Percentiles rank a stretch among this genome's conserved stretches.
Conservation (phyloP, 2,888 invertebrate genomes). For the Onchidella celtica region DNA sequence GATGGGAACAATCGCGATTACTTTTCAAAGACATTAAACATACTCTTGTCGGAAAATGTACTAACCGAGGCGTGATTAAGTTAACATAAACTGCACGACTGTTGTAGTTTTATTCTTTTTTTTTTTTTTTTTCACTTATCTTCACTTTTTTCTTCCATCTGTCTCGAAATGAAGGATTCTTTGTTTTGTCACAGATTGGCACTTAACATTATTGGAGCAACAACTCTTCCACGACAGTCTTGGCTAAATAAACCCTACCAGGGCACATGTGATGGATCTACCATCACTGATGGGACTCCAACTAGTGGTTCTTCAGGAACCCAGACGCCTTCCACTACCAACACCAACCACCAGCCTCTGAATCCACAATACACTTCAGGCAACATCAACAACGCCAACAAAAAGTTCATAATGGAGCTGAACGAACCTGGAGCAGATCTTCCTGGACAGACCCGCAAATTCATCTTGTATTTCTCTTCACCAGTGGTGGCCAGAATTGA, state of each 20-base stretch:
- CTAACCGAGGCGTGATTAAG: too few relatives aligned
- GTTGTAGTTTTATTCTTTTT: too few relatives aligned
- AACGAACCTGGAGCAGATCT: slow-evolving; percentile 66
- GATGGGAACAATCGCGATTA: too few relatives aligned
- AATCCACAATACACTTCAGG: slow-evolving; percentile 21
- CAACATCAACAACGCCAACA: slow-evolving; percentile 46
- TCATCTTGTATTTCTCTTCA: slow-evolving; percentile 63
- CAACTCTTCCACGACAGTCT: slow-evolving; percentile 51
- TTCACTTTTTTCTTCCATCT: too few relatives aligned
- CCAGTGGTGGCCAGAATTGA: slow-evolving; percentile 59
- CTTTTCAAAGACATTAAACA: too few relatives aligned
- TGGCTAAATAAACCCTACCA: slow-evolving; percentile 50
- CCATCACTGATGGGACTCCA: slow-evolving; percentile 20
- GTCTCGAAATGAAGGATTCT: too few relatives aligned
- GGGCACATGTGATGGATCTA: slow-evolving; percentile 51
- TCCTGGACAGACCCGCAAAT: slow-evolving; percentile 65
- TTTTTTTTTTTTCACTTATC: too few relatives aligned
- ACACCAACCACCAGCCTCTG: slow-evolving; percentile 23
- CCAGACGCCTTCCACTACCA: not conserved
- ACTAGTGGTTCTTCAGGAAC: not conserved
- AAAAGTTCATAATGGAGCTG: slow-evolving; percentile 66
- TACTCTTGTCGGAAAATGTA: too few relatives aligned
- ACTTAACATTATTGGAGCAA: slow-evolving; percentile 57
- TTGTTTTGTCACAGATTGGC: not conserved
- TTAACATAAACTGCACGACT: too few relatives aligned